A percentile compares a stretch with the other conserved stretches of the same genome.
Evolutionary conservation across 2,113 vertebrate species (phyloP).

Genomic region (Crocuta crocuta): DNA sequence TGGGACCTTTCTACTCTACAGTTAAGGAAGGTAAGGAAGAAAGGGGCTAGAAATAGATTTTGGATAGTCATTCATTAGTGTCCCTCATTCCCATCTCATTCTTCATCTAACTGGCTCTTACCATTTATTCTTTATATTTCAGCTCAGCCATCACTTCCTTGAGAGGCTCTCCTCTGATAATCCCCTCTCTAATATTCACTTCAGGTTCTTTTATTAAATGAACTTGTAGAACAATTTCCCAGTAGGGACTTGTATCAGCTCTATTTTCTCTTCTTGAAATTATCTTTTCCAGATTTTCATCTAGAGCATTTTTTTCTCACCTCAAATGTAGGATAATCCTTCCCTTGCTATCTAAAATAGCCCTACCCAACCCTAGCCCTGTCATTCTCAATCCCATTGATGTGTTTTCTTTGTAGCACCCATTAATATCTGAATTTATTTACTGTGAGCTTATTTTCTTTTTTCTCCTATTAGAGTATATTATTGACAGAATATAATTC

Average conservation of each 20-base stretch:
- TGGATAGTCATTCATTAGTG: not conserved
- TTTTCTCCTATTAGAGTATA: not conserved
- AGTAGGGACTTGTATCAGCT: not conserved
- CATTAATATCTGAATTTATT: not conserved
- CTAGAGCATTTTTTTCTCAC: not conserved
- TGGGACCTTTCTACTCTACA: not conserved
- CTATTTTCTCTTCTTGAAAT: not conserved
- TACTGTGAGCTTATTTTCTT: not conserved
- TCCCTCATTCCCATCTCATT: not conserved
- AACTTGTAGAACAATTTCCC: not conserved
- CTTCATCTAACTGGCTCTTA: not conserved
- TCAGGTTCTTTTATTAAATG: not conserved
- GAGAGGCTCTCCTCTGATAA: not conserved
- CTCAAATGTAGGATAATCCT: not conserved
- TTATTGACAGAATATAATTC: not conserved
- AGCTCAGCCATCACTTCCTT: not conserved
- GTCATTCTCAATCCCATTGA: not conserved
- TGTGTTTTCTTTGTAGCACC: not conserved
- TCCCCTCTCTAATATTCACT: not conserved
- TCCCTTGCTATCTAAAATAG: not conserved
- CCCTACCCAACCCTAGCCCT: not conserved
- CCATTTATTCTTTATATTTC: not conserved
- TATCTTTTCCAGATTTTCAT: not conserved
- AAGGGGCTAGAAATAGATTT: not conserved
- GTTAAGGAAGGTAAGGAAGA: not conserved